phyloP scores from a whole-genome alignment of 2,113 vertebrate genomes.

The Micronycteris hirsuta region DNA sequence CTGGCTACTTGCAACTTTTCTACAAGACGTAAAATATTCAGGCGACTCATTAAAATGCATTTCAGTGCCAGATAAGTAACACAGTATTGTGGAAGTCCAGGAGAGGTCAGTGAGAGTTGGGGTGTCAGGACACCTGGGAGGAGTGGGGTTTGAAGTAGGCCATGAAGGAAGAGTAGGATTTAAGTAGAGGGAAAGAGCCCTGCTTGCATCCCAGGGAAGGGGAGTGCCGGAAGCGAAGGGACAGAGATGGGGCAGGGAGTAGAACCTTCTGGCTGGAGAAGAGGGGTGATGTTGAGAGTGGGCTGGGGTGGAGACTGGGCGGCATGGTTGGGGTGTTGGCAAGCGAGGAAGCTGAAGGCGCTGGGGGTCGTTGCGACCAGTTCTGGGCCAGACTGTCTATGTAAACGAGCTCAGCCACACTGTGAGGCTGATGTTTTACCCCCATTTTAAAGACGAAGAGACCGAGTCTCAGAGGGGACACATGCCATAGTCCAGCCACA shows the following conservation, averaged over 20 bases:
- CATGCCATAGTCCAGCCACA: background rate
- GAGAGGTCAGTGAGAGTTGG: background rate
- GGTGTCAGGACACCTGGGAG: background rate
- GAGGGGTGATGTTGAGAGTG: background rate
- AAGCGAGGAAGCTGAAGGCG: background rate
- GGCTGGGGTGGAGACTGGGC: background rate
- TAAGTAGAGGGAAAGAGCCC: background rate
- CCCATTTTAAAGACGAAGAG: background rate
- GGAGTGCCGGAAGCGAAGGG: background rate
- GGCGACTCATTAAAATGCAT: background rate
- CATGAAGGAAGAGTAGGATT: background rate
- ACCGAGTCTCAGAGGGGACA: background rate
- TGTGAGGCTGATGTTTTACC: background rate
- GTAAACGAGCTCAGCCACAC: background rate
- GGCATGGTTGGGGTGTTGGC: background rate
- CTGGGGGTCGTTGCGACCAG: too few relatives aligned
- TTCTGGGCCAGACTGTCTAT: background rate
- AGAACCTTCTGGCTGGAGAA: background rate
- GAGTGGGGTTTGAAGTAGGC: background rate
- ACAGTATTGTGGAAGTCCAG: background rate
- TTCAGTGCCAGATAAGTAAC: background rate
- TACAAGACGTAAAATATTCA: background rate
- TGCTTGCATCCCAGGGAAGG: background rate
- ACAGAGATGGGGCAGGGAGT: too few relatives aligned
- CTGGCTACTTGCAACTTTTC: background rate